Evolutionary conservation across 2,113 vertebrate species (phyloP).

Genomic region (Phoxinus phoxinus): DNA sequence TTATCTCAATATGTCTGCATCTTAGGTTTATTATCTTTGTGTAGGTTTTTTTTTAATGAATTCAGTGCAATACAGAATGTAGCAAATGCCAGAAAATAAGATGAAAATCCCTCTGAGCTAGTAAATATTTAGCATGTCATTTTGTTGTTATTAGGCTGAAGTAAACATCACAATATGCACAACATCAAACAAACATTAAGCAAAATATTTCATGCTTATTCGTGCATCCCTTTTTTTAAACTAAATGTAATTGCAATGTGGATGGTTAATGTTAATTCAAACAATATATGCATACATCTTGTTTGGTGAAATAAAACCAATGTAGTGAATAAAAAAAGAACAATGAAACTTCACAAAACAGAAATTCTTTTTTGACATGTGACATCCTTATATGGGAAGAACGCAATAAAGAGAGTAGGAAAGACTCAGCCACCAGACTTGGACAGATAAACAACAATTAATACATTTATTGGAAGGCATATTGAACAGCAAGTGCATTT

Average conservation of each 20-base stretch:
- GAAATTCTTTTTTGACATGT: not conserved
- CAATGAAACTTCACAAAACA: not conserved
- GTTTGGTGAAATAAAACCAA: not conserved
- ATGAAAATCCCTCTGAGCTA: not conserved
- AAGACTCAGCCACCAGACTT: not conserved
- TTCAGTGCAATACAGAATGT: not conserved
- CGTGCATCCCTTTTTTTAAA: not conserved
- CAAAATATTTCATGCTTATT: not conserved
- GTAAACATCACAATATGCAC: not conserved
- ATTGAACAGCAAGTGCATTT: not conserved
- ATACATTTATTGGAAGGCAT: not conserved
- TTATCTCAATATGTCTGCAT: not conserved
- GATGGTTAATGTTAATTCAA: not conserved
- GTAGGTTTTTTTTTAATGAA: not conserved
- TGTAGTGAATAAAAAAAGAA: not conserved
- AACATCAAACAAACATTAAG: not conserved
- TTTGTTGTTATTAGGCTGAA: not conserved
- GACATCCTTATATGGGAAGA: no score
- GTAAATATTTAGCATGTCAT: not conserved
- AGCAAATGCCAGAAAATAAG: not conserved
- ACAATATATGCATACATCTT: not conserved
- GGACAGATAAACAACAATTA: not conserved
- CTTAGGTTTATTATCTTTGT: not conserved
- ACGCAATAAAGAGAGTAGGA: not conserved
- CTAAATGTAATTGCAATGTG: not conserved